phyloP scores from a whole-genome alignment of 2,888 invertebrate genomes.

The Synanthedon andrenaeformis region DNA sequence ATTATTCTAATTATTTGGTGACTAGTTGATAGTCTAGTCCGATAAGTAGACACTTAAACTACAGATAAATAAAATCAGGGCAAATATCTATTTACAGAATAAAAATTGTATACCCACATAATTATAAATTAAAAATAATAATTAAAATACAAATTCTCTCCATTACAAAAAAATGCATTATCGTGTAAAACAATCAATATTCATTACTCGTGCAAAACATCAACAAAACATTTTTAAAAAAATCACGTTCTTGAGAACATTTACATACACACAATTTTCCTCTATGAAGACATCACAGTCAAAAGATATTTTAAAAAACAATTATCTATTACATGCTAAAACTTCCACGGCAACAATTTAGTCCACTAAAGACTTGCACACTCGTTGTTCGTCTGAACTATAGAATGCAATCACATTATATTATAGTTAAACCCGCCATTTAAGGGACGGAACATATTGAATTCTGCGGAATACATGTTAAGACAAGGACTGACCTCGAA shows the following conservation, averaged over 20 bases:
- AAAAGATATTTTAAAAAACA: conserved; percentile 42
- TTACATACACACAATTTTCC: conserved; percentile 53
- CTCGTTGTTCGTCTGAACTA: no score
- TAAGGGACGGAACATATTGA: no score
- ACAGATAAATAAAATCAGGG: conserved; percentile 11
- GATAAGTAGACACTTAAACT: conserved; percentile 42
- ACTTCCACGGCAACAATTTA: neutral
- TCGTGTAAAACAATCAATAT: conserved; percentile 14
- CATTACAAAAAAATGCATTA: conserved; percentile 43
- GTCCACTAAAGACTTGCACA: neutral
- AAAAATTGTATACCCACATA: conserved; percentile 31
- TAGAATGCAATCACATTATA: no score
- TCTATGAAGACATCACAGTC: conserved; percentile 70
- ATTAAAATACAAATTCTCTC: conserved; percentile 22
- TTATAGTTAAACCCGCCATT: no score
- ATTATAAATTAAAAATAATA: conserved; percentile 44
- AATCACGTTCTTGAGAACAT: conserved; percentile 38
- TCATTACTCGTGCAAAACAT: conserved; percentile 40
- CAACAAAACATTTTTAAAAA: conserved; percentile 39
- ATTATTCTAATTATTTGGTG: conserved; percentile 24
- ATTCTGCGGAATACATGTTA: no score
- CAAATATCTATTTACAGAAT: conserved; percentile 61
- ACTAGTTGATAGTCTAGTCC: conserved; percentile 65
- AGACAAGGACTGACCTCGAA: no score
- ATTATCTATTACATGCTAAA: conserved; percentile 19